Evolutionary conservation across 2,888 invertebrate species (phyloP).

Genomic region (Aphelenchoides bicaudatus): DNA sequence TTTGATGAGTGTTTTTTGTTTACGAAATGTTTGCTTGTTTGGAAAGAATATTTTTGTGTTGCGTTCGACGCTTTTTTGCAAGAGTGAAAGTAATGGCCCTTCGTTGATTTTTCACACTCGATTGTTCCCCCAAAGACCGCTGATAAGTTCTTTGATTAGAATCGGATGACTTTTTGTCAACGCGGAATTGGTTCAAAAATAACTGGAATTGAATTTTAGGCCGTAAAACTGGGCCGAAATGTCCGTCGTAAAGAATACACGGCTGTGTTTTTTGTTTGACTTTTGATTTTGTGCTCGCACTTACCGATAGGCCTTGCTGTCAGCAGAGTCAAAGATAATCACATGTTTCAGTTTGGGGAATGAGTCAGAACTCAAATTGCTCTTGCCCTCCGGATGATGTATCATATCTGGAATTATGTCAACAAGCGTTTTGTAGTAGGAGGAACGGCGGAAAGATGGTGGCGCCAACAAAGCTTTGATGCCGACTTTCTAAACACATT

Average conservation of each 20-base stretch:
- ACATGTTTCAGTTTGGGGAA: conserved; percentile 65
- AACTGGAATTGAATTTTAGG: no score
- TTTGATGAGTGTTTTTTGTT: background rate
- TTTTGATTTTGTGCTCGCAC: conserved; percentile 23
- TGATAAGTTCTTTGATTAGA: no score
- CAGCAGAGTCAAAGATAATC: conserved; percentile 65
- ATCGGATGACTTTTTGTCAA: no score
- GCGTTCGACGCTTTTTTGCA: no score
- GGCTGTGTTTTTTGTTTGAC: no score
- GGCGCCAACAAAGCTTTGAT: conserved; percentile 70
- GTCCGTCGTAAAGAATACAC: no score
- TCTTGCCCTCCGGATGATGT: conserved; percentile 41
- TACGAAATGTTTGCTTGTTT: background rate
- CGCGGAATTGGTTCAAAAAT: no score
- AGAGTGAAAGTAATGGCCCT: no score
- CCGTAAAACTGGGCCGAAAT: no score
- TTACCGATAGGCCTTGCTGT: conserved; percentile 45
- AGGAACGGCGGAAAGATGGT: conserved; percentile 68
- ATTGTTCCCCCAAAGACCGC: no score
- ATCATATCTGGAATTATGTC: conserved; percentile 53
- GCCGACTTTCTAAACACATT: no score
- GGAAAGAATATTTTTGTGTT: background rate
- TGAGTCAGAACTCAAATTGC: conserved; percentile 39
- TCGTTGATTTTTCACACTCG: no score
- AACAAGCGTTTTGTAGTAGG: conserved; percentile 67